Conservation (phyloP, 2,113 vertebrate species). For the Sula dactylatra region DNA sequence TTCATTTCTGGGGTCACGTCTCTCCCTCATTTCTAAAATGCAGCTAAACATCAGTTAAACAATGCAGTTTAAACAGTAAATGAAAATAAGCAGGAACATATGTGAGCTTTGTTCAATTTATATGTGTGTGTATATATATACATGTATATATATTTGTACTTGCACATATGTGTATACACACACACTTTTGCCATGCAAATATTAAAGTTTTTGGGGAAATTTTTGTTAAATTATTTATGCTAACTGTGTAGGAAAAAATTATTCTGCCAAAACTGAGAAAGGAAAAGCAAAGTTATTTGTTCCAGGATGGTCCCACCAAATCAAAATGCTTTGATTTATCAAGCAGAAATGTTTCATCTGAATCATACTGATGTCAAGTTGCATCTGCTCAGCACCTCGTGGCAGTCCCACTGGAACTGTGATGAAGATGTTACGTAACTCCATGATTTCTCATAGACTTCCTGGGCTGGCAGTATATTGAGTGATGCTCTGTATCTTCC, state of each 20-base stretch:
- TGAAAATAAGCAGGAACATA: background rate
- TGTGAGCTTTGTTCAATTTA: background rate
- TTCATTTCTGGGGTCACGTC: background rate
- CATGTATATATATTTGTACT: background rate
- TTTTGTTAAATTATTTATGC: background rate
- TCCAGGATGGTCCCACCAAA: background rate
- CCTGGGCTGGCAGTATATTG: background rate
- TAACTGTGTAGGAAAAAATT: background rate
- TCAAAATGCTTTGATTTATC: constrained; percentile 31
- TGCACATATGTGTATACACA: background rate
- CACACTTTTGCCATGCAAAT: background rate
- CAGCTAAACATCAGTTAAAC: background rate
- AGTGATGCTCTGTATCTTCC: background rate
- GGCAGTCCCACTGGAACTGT: background rate
- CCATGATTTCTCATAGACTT: background rate
- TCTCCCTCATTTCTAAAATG: background rate
- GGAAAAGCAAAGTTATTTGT: background rate
- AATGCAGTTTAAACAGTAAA: no score
- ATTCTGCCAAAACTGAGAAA: background rate
- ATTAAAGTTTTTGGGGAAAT: background rate
- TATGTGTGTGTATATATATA: no score
- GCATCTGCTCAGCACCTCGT: background rate
- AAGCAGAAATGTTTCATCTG: constrained; percentile 36
- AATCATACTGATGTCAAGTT: constrained; percentile 32
- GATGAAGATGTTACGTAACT: constrained; percentile 12